phyloP scores from a whole-genome alignment of 1,140 invertebrate species.

The Ips nitidus region DNA sequence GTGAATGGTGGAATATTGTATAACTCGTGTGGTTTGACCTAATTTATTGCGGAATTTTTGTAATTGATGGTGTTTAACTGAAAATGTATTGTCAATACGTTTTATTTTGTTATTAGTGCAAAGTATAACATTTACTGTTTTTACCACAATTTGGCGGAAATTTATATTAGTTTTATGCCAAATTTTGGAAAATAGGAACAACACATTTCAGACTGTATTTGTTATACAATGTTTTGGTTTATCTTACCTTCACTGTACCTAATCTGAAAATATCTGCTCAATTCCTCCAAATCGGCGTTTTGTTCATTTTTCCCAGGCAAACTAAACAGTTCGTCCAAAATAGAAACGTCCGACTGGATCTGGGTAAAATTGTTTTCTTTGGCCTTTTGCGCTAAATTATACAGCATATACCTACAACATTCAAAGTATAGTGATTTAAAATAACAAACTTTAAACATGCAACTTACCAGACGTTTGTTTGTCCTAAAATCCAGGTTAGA shows the following conservation, averaged over 20 bases:
- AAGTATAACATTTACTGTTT: no score
- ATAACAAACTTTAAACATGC: not conserved
- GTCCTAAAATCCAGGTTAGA: slow-evolving; percentile 54
- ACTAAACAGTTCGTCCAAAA: slow-evolving; percentile 56
- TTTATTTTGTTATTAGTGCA: no score
- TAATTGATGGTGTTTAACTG: no score
- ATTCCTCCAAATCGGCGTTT: slow-evolving; percentile 39
- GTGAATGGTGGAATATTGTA: no score
- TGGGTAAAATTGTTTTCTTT: slow-evolving; percentile 50
- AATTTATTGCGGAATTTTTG: no score
- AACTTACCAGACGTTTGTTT: slow-evolving; percentile 50
- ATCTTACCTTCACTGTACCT: slow-evolving; percentile 18
- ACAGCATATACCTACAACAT: slow-evolving; percentile 50
- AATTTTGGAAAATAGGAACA: no score
- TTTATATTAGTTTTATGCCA: no score
- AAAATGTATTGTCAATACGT: no score
- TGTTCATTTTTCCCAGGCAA: slow-evolving; percentile 53
- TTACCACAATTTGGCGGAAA: no score
- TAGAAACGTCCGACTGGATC: slow-evolving; percentile 51
- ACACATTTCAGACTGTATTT: no score
- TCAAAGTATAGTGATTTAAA: not conserved
- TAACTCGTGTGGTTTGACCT: no score
- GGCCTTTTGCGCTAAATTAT: slow-evolving; percentile 56
- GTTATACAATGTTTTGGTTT: not conserved
- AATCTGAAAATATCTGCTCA: slow-evolving; percentile 17